Percentiles rank a stretch among this genome's conserved stretches.
Conservation (phyloP, 2,113 vertebrate species). For the Leiothrix lutea region DNA sequence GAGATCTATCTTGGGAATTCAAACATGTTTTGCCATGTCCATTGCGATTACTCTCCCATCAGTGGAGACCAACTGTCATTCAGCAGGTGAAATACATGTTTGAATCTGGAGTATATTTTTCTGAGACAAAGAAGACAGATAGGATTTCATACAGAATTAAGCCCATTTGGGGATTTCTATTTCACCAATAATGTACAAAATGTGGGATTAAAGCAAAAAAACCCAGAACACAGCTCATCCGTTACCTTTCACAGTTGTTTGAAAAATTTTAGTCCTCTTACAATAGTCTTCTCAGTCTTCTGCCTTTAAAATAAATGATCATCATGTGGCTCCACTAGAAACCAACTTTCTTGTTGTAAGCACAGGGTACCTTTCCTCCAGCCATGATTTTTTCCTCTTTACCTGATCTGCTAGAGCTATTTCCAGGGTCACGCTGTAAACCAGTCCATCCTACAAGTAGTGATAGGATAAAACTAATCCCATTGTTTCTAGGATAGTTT, state of each 20-base stretch:
- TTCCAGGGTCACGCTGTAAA: not conserved
- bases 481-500: not conserved
- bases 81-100: not conserved
- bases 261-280: not conserved
- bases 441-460: not conserved
- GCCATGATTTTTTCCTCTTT: not conserved
- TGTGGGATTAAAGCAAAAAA: not conserved
- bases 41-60: not conserved
- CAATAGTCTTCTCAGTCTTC: not conserved
- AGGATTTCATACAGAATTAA: not conserved
- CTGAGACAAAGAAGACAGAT: not conserved
- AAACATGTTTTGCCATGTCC: not conserved
- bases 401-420: not conserved
- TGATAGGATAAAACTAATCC: not conserved
- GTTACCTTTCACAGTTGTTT: not conserved
- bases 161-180: not conserved
- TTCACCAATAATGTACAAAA: not conserved
- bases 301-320: not conserved
- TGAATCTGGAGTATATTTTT: not conserved
- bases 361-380: not conserved
- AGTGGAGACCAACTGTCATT: not conserved
- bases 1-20: not conserved
- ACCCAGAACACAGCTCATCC: not conserved
- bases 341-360: not conserved
- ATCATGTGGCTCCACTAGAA: not conserved